Base-by-base conservation (phyloP, 2,888 invertebrate species). In the Eupithecia centaureata region DNA sequence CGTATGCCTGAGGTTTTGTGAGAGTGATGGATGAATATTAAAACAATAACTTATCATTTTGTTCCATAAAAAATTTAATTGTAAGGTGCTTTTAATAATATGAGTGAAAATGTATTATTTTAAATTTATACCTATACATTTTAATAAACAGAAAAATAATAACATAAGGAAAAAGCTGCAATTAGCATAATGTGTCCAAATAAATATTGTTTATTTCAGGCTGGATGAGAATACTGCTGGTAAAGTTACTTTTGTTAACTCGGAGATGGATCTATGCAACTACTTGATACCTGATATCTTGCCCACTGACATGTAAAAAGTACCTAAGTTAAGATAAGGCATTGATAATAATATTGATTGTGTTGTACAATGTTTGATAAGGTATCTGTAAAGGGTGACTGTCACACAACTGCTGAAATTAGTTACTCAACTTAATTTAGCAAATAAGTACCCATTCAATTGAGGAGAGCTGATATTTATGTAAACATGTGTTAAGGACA, bases 231-330 rank as follows among this genome's bases (percentile, higher is more conserved):
- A 96, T 74, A 96, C 96, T 32, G 95, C 96, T 30, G 94, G 95
- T 70, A 97, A 97, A 91, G 96, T 97, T 10, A 94, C 94, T 65
- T 96, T 97, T 87, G 95, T 96, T 3, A 94, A 89, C 80, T 95
- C 95, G 18, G 96, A 96, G 80, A 94, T 94, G 84, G 95, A 96
- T 71, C 91, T 97, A 51, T 96, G 96, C 86, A 94, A 95, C 79
- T 95, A 96, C 87, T 88, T 97, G 75, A 96, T 96, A 91, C 96
- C 96, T 22, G 96, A 96, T 83, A 96, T 96, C 81, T 89, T 97
- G 77, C 97, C 97, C 65, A 94, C 94, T 47, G 94, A 95, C 85
- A 95, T 95, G 88, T 96, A 89, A 56, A n/a, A 18, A 13, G 18
- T 32, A 15, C 4, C 10, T 47, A 57, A 57, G 7, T 28, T 28